These are phyloP conservation scores for Eolophus roseicapilla DNA, from an alignment of 2,113 vertebrate genomes.

Conservation along the genomic window DNA sequence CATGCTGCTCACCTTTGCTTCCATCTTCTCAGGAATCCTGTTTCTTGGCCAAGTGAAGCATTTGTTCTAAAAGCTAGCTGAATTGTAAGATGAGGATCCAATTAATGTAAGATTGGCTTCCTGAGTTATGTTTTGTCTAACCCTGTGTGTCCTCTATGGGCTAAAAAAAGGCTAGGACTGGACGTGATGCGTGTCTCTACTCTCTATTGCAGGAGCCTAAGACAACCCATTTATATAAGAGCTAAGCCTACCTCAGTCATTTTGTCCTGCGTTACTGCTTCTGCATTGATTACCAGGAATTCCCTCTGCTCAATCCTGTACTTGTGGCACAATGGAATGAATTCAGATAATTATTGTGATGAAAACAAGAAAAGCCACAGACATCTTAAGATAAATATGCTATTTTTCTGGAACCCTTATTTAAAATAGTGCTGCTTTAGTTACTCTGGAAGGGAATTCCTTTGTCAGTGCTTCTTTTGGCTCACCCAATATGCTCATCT, in stretches of 20 bases:
- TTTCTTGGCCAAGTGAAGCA: background rate
- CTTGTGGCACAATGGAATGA: background rate
- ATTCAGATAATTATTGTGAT: background rate
- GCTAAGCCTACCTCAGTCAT: background rate
- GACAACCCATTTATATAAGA: background rate
- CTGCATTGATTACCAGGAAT: background rate
- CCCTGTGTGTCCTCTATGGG: accelerated
- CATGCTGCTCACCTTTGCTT: background rate
- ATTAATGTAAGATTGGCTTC: background rate
- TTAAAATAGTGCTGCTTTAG: background rate
- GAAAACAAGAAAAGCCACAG: background rate
- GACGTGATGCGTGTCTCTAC: background rate
- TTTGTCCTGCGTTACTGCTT: background rate
- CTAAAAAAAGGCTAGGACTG: background rate
- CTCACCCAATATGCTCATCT: background rate
- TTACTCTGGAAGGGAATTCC: background rate
- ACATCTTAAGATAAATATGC: background rate
- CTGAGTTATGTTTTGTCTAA: background rate
- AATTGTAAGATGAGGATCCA: background rate
- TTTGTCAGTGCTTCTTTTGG: background rate
- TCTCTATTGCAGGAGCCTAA: background rate
- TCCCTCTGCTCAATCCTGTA: background rate
- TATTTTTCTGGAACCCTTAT: background rate
- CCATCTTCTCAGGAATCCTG: background rate
- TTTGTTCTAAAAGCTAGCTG: background rate